These are phyloP conservation scores for Athalia cordata DNA, from an alignment of 2,888 invertebrate species.

Conservation along the genomic window DNA sequence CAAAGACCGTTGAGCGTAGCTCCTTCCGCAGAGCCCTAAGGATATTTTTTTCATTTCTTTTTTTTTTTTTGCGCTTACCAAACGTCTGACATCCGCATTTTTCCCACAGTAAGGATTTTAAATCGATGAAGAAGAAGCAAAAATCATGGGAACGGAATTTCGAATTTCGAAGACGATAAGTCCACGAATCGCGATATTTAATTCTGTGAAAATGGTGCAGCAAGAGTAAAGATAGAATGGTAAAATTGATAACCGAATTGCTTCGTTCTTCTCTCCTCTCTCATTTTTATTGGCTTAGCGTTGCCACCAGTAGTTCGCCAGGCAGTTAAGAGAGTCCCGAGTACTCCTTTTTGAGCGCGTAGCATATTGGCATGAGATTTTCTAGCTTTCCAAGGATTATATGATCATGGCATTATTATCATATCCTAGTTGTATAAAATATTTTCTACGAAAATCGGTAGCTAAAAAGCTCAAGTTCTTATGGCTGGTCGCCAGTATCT, in stretches of 20 bases:
- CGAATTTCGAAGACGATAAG: background rate
- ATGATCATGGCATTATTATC: too few relatives aligned
- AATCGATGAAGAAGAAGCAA: too few relatives aligned
- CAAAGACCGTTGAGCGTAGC: too few relatives aligned
- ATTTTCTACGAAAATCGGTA: too few relatives aligned
- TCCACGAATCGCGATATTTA: background rate
- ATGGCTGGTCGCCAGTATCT: conserved; percentile 66
- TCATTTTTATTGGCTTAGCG: conserved; percentile 64
- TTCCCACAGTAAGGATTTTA: too few relatives aligned
- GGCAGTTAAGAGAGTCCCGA: conserved; percentile 63
- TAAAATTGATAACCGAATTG: too few relatives aligned
- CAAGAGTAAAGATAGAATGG: background rate
- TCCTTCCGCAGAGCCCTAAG: too few relatives aligned
- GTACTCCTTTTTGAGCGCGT: conserved; percentile 55
- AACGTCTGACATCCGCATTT: too few relatives aligned
- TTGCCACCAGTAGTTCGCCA: conserved; percentile 59
- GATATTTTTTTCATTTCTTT: conserved; percentile 15
- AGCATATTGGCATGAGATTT: conserved; percentile 67
- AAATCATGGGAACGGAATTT: too few relatives aligned
- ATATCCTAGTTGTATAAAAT: background rate
- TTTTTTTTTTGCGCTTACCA: too few relatives aligned
- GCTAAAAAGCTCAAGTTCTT: conserved; percentile 56
- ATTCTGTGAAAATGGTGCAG: background rate
- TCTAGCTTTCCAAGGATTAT: too few relatives aligned
- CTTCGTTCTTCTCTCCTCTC: too few relatives aligned